Percentiles rank a stretch among this genome's conserved stretches.
These are phyloP conservation scores for Brachirus orientalis DNA, from an alignment of 2,113 vertebrate genomes.

Conservation along the genomic window DNA sequence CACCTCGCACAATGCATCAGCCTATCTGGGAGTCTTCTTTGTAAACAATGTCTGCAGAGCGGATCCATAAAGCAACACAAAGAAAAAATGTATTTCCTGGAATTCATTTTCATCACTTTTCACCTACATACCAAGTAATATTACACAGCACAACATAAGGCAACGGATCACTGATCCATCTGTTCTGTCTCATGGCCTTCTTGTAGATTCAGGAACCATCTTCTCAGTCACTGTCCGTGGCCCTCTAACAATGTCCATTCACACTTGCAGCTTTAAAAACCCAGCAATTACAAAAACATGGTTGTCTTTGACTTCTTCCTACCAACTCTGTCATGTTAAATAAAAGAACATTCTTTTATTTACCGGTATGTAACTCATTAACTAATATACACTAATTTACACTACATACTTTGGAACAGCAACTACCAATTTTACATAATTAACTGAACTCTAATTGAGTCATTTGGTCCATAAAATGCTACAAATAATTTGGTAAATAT, in stretches of 20 bases:
- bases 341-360: too few species aligned
- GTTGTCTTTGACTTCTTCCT: too few species aligned
- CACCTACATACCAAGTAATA: slow-evolving; percentile 50
- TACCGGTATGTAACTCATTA: too few species aligned
- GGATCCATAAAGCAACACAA: slow-evolving; percentile 13
- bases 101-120: slow-evolving; percentile 35
- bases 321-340: too few species aligned
- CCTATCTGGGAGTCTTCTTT: slow-evolving; percentile 8
- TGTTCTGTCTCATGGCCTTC: slow-evolving; percentile 50
- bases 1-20: background rate
- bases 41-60: background rate
- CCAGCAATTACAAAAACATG: background rate
- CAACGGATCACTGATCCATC: slow-evolving; percentile 52
- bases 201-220: slow-evolving; percentile 21
- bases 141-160: slow-evolving; percentile 40
- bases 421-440: too few species aligned
- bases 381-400: too few species aligned
- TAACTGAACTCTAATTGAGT: too few species aligned
- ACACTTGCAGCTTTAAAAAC: background rate
- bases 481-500: too few species aligned
- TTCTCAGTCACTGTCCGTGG: background rate
- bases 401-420: too few species aligned
- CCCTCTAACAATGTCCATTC: background rate
- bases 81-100: slow-evolving; percentile 31
- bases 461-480: too few species aligned